Conservation (phyloP, 2,797 vertebrate species). For the Naso thynnoides region DNA sequence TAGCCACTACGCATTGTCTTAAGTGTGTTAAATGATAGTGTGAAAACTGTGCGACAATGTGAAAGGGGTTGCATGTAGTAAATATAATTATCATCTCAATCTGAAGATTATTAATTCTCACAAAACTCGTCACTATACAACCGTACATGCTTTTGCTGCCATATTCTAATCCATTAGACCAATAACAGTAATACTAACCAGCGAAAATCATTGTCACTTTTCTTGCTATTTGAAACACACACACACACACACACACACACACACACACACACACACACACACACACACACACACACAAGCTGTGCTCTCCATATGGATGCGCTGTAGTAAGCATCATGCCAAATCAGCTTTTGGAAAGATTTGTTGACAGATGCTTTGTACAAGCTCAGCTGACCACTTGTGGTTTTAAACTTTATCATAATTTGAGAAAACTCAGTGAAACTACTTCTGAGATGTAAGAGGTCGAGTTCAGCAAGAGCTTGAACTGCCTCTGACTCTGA, state of each 20-base stretch:
- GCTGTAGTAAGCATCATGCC: constrained; percentile 33
- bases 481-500: background rate
- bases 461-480: background rate
- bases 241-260: constrained; percentile 23
- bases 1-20: too few relatives aligned
- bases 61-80: too few relatives aligned
- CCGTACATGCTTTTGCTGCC: too few relatives aligned
- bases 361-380: constrained; percentile 55
- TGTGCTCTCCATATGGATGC: constrained; percentile 40
- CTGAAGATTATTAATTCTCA: background rate
- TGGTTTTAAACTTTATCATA: background rate
- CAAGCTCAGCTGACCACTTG: constrained; percentile 48
- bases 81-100: too few relatives aligned
- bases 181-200: background rate
- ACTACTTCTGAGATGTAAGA: background rate
- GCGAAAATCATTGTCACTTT: background rate
- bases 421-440: background rate
- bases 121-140: background rate
- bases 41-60: too few relatives aligned
- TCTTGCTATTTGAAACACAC: background rate
- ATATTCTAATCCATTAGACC: too few relatives aligned
- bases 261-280: constrained; percentile 15
- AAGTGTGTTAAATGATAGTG: too few relatives aligned
- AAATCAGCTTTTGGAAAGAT: constrained; percentile 59
- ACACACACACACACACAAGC: constrained; percentile 27